Conservation (phyloP, 2,113 vertebrate genomes). For the Phylloscopus whistleri region DNA sequence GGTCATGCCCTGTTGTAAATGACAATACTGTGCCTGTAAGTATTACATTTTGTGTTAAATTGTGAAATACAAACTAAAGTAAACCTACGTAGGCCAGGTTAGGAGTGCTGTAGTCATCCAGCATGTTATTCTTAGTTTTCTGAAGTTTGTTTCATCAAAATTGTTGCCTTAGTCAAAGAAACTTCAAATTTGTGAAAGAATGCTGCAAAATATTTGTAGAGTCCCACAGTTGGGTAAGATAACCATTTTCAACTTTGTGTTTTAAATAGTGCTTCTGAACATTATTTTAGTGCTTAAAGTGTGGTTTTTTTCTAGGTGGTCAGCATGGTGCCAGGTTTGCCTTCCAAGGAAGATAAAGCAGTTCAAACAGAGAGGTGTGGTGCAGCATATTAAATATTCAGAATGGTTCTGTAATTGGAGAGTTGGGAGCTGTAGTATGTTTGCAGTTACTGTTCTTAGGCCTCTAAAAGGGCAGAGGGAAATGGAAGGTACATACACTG, state of each 20-base stretch:
- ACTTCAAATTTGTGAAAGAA: neutral
- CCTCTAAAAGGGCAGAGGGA: neutral
- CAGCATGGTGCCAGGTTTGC: neutral
- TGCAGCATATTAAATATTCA: neutral
- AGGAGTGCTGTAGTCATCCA: neutral
- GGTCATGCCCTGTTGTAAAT: neutral
- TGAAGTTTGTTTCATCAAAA: neutral
- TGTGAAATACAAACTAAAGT: neutral
- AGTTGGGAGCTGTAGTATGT: neutral
- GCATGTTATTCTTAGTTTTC: neutral
- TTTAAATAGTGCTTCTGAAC: neutral
- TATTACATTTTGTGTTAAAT: neutral
- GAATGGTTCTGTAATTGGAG: neutral
- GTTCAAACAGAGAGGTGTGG: conserved; percentile 48
- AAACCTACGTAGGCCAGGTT: accelerated
- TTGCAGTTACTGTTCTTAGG: neutral
- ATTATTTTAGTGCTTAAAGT: neutral
- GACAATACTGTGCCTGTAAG: neutral
- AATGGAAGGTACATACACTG: accelerated
- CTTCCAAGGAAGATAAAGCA: conserved; percentile 32
- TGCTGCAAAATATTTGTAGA: neutral
- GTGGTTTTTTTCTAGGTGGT: conserved; percentile 13
- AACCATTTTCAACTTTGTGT: neutral
- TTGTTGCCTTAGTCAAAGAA: neutral
- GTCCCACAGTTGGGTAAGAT: neutral